Conservation (phyloP, 1,140 invertebrate genomes). For the roundworm (Caenorhabditis elegans) region DNA sequence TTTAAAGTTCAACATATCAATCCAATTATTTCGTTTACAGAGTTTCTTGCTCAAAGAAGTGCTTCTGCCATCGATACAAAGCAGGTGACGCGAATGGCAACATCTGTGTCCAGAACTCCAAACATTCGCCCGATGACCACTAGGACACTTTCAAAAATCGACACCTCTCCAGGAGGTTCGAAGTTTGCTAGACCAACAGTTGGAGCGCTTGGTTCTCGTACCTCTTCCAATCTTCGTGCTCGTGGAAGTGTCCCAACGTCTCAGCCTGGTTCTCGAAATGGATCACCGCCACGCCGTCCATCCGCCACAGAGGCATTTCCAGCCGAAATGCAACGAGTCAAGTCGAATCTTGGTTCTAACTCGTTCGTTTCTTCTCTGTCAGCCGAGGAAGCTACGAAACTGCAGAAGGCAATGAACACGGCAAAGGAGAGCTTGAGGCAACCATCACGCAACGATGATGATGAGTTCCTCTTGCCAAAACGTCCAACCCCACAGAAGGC, state of each 20-base stretch:
- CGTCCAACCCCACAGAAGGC: neutral
- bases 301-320: neutral
- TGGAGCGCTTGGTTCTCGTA: neutral
- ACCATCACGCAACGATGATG: neutral
- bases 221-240: neutral
- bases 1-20: neutral
- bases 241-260: neutral
- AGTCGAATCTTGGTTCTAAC: neutral
- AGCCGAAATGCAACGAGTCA: neutral
- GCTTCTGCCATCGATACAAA: constrained; percentile 1
- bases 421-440: neutral
- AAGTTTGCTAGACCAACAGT: neutral
- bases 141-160: neutral
- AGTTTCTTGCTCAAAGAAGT: neutral
- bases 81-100: neutral
- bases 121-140: neutral
- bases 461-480: constrained; percentile 13
- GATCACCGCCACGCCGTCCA: constrained; percentile 1
- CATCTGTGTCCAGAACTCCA: neutral
- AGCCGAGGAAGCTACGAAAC: neutral
- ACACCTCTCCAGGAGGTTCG: neutral
- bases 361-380: neutral
- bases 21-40: neutral
- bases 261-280: neutral
- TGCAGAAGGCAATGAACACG: constrained; percentile 10